Evolutionary conservation across 2,888 invertebrate genomes (phyloP).

Genomic region (Nephrotoma appendiculata): DNA sequence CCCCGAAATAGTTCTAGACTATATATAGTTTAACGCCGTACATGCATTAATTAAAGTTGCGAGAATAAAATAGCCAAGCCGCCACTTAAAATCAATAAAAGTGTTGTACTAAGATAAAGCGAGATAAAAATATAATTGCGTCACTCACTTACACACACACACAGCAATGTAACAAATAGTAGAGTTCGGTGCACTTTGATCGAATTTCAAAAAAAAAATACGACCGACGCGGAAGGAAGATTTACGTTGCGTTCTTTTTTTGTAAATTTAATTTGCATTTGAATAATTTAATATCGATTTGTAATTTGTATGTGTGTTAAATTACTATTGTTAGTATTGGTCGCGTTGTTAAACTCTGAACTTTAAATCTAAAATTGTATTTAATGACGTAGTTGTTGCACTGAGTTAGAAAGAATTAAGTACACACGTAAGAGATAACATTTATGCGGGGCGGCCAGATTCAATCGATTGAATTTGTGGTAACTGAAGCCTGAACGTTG

Average conservation of each 20-base stretch:
- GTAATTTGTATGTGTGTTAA: background rate
- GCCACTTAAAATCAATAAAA: background rate
- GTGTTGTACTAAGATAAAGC: background rate
- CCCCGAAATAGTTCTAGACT: background rate
- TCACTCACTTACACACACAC: background rate
- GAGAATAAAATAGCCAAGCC: background rate
- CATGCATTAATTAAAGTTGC: background rate
- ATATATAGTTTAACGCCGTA: background rate
- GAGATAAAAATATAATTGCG: background rate
- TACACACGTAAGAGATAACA: background rate
- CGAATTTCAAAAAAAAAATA: background rate
- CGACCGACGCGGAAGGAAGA: background rate
- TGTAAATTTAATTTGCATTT: background rate
- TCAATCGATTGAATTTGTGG: too few relatives aligned
- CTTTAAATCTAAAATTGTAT: background rate
- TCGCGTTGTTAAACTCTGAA: background rate
- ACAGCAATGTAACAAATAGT: background rate
- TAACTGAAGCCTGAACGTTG: too few relatives aligned
- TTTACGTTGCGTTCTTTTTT: background rate
- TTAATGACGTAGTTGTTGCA: background rate
- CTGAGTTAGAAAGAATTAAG: too few relatives aligned
- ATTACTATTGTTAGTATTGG: background rate
- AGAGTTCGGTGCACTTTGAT: background rate
- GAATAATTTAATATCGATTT: background rate
- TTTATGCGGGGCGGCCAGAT: background rate